phyloP scores from a whole-genome alignment of 2,113 vertebrate species.

The Daubentonia madagascariensis region DNA sequence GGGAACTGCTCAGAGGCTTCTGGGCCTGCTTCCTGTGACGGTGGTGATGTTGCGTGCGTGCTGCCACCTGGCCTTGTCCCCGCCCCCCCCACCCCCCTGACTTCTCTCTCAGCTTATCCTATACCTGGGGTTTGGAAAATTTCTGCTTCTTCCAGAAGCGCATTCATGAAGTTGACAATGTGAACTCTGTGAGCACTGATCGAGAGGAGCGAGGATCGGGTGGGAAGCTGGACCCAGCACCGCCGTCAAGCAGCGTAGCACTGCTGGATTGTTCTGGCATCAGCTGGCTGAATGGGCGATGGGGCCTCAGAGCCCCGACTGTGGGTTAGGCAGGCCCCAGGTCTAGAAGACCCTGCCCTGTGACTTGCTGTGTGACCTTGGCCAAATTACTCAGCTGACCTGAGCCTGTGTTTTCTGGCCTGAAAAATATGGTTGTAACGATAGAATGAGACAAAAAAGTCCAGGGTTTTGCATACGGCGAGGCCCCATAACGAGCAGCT shows the following conservation, averaged over 20 bases:
- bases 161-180: background rate
- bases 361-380: background rate
- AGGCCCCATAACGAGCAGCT: background rate
- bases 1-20: background rate
- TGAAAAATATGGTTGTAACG: background rate
- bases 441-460: background rate
- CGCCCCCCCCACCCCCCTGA: fast-evolving
- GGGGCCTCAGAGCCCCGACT: background rate
- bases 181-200: no score
- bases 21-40: fast-evolving
- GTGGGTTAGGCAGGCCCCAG: background rate
- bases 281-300: no score
- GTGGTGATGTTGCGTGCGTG: background rate
- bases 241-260: fast-evolving
- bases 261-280: background rate
- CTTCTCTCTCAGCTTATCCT: background rate
- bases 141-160: background rate
- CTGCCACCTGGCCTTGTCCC: background rate
- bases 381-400: background rate
- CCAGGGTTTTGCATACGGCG: background rate
- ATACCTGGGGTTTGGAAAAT: background rate
- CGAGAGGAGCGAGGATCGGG: background rate
- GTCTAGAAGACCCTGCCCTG: background rate
- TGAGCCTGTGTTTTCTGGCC: background rate
- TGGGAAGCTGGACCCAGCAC: background rate